These are phyloP conservation scores for Lerema accius DNA, from an alignment of 1,140 invertebrate genomes.

Conservation along the genomic window DNA sequence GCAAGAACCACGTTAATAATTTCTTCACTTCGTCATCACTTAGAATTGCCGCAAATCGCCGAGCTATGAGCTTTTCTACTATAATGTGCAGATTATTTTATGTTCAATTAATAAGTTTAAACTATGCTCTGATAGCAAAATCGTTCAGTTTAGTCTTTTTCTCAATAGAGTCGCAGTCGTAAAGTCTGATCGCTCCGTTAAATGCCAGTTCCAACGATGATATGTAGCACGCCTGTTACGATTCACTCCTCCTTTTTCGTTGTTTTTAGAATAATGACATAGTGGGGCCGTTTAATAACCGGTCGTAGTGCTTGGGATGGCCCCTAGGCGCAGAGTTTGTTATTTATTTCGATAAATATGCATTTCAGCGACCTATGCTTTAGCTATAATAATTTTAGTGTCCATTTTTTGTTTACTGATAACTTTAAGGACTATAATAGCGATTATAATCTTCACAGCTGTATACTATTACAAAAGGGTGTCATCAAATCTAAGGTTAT, in stretches of 20 bases:
- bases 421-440: no score
- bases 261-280: conserved; percentile 74
- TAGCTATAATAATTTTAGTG: conserved; percentile 20
- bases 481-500: no score
- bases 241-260: conserved; percentile 72
- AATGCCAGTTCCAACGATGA: conserved; percentile 75
- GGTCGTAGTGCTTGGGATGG: conserved; percentile 41
- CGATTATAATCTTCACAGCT: background rate
- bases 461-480: no score
- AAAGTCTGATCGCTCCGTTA: conserved; percentile 40
- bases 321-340: conserved; percentile 48
- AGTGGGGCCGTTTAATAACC: conserved; percentile 71
- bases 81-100: no score
- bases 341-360: conserved; percentile 51
- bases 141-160: no score
- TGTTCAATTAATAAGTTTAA: no score
- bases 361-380: conserved; percentile 42
- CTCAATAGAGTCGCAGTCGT: conserved; percentile 13
- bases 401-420: conserved; percentile 1
- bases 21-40: no score
- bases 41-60: no score
- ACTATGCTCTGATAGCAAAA: no score
- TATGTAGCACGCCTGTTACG: conserved; percentile 71
- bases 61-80: no score
- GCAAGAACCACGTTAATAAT: no score